Percentiles rank a stretch among this genome's conserved stretches.
Evolutionary conservation across 1,140 invertebrate species (phyloP).

Genomic region (Phthorimaea operculella): DNA sequence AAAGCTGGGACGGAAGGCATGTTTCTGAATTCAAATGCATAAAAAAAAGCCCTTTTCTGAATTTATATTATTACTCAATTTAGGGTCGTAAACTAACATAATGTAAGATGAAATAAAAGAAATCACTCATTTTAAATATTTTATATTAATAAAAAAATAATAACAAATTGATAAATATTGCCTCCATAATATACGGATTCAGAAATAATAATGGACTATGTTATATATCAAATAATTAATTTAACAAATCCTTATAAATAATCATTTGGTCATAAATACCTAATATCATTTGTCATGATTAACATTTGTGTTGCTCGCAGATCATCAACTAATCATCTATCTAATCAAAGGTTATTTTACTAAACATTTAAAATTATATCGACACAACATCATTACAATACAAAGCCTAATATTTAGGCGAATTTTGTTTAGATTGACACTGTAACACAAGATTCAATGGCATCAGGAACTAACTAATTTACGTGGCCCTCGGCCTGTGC

Average conservation of each 20-base stretch:
- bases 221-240: constrained; percentile 9
- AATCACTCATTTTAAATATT: constrained; percentile 15
- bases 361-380: no score
- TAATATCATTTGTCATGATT: constrained; percentile 32
- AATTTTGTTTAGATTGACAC: not conserved
- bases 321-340: not conserved
- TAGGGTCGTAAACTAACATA: constrained; percentile 7
- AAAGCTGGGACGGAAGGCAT: no score
- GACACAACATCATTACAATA: no score
- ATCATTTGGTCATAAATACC: constrained; percentile 38
- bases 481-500: not conserved
- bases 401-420: no score
- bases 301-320: constrained; percentile 4
- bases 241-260: constrained; percentile 20
- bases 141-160: constrained; percentile 35
- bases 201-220: constrained; percentile 15
- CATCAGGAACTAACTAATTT: not conserved
- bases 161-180: constrained; percentile 53
- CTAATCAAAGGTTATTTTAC: no score
- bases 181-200: constrained; percentile 57
- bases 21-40: no score
- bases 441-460: not conserved
- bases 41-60: no score
- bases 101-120: constrained; percentile 18
- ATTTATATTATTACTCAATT: no score